Evolutionary conservation across 2,113 vertebrate genomes (phyloP).

Genomic region (Picathartes gymnocephalus): DNA sequence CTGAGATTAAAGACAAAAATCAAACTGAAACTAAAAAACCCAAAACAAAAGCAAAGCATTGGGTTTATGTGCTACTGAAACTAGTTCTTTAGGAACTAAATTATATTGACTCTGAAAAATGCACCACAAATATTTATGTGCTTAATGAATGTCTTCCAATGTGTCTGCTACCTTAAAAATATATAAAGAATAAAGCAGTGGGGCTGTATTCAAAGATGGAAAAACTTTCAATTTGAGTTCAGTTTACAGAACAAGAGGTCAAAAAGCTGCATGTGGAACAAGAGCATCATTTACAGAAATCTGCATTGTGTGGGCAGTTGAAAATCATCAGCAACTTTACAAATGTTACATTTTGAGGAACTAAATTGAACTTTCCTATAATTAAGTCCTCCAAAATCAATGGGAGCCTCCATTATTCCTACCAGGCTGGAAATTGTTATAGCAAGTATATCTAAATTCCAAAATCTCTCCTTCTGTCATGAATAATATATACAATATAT

Average conservation of each 20-base stretch:
- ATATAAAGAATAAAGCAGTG: too few species aligned
- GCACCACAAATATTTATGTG: not conserved
- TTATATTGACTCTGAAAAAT: not conserved
- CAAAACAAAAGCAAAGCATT: not conserved
- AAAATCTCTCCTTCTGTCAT: not conserved
- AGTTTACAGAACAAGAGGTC: not conserved
- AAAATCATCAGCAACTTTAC: not conserved
- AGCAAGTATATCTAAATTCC: not conserved
- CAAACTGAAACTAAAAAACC: not conserved
- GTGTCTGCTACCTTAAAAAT: not conserved
- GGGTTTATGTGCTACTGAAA: not conserved
- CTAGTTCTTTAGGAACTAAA: not conserved
- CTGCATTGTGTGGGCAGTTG: accelerated
- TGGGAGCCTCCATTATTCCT: not conserved
- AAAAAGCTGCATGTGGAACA: not conserved
- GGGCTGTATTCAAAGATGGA: not conserved
- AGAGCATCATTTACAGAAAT: not conserved
- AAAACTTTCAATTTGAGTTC: not conserved
- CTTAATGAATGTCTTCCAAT: not conserved
- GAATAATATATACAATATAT: not conserved
- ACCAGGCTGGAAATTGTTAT: not conserved
- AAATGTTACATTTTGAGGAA: not conserved
- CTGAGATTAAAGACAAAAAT: not conserved
- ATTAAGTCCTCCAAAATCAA: not conserved
- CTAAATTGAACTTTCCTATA: not conserved